phyloP scores from a whole-genome alignment of 2,888 invertebrate genomes.

The Tryphoninae sp. region DNA sequence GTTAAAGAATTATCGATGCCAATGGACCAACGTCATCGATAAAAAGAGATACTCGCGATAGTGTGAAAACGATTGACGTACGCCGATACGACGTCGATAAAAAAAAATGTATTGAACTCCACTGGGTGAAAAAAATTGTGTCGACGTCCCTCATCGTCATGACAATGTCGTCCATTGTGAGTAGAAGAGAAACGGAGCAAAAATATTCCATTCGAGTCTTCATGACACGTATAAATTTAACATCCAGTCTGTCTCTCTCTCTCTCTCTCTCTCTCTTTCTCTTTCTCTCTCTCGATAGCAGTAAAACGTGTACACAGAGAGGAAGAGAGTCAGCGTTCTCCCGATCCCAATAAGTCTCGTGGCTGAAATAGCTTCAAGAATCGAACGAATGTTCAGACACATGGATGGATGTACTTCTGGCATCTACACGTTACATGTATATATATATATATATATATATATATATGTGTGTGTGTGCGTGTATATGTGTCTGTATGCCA shows the following conservation, averaged over 20 bases:
- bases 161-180: background rate
- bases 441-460: constrained; percentile 9
- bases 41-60: too few relatives aligned
- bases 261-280: background rate
- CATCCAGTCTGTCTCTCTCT: background rate
- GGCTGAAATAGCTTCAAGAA: constrained; percentile 45
- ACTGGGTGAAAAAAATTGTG: background rate
- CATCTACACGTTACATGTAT: background rate
- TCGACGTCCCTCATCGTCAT: background rate
- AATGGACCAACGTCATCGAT: background rate
- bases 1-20: background rate
- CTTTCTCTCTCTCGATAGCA: background rate
- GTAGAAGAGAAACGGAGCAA: background rate
- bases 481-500: background rate
- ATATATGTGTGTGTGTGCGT: background rate
- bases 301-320: constrained; percentile 8
- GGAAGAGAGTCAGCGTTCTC: constrained; percentile 27
- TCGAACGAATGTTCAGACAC: constrained; percentile 22
- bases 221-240: constrained; percentile 11
- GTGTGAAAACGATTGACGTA: too few relatives aligned
- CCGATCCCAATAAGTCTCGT: constrained; percentile 43
- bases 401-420: constrained; percentile 16
- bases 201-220: background rate
- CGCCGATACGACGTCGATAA: background rate
- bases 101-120: background rate